Evolutionary conservation across 2,797 vertebrate genomes (phyloP).

Genomic region (Falco berigora): DNA sequence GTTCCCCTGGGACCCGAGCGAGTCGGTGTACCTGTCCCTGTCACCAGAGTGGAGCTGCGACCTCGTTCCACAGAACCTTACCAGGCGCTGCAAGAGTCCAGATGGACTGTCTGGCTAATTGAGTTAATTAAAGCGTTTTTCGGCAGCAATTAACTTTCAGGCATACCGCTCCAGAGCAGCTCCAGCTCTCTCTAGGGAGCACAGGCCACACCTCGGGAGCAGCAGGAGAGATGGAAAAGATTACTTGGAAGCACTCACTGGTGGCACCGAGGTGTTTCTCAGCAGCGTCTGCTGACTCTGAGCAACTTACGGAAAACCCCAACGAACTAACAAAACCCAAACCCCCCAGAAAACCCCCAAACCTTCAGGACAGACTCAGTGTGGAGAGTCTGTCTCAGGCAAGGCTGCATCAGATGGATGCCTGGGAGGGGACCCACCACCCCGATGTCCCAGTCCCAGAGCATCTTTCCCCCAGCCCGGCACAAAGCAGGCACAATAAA

Average conservation of each 20-base stretch:
- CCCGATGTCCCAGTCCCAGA: neutral
- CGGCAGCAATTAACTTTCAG: constrained; percentile 16
- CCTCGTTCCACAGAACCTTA: neutral
- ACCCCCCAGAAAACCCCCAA: neutral
- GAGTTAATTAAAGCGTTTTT: constrained; percentile 41
- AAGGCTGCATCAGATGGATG: neutral
- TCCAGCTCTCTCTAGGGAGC: neutral
- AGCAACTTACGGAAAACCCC: neutral
- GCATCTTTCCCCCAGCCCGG: neutral
- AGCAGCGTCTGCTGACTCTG: accelerated
- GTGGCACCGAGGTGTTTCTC: neutral
- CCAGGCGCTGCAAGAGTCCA: neutral
- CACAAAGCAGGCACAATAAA: accelerated
- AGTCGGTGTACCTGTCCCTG: accelerated
- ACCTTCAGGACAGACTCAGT: neutral
- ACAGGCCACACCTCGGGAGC: neutral
- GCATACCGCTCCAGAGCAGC: neutral
- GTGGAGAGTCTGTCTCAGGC: neutral
- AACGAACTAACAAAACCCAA: neutral
- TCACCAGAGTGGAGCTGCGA: accelerated
- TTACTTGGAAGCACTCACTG: neutral
- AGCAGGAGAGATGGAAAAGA: neutral
- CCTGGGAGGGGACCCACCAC: neutral
- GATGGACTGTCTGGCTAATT: constrained; percentile 9
- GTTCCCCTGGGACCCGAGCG: neutral